Percentiles rank a stretch among this genome's conserved stretches.
Conservation (phyloP, 2,888 invertebrate genomes). For the Acheta domesticus region DNA sequence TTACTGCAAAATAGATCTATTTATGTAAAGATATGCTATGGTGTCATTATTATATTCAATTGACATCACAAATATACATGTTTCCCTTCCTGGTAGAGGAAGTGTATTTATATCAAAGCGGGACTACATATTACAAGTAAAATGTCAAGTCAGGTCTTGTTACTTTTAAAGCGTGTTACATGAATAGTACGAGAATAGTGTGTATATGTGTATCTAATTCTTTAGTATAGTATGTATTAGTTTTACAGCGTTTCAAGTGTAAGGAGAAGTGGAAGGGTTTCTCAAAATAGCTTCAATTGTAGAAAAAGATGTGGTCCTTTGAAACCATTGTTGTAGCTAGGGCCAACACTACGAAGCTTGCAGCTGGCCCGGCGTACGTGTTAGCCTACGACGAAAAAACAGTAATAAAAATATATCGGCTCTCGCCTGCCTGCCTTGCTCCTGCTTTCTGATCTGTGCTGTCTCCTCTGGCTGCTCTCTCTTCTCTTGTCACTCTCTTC, state of each 20-base stretch:
- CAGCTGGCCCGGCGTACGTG: background rate
- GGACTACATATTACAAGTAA: background rate
- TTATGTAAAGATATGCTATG: background rate
- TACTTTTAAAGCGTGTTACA: constrained; percentile 18
- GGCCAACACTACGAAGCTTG: background rate
- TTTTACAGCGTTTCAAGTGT: background rate
- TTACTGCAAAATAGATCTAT: constrained; percentile 1
- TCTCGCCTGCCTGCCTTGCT: background rate
- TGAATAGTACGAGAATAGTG: background rate
- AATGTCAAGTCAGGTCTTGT: background rate
- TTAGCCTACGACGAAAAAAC: background rate
- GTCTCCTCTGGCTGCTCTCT: background rate
- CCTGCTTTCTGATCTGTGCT: background rate
- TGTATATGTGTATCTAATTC: background rate
- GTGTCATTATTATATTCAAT: background rate
- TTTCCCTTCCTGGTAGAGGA: background rate
- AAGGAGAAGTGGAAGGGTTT: background rate
- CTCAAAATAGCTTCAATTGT: background rate
- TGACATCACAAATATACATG: constrained; percentile 3
- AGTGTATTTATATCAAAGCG: background rate
- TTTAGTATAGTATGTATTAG: background rate
- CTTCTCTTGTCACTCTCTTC: background rate
- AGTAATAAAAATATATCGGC: background rate
- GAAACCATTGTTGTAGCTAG: constrained; percentile 7
- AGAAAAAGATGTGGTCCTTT: constrained; percentile 18